Base-by-base conservation (phyloP, 2,888 invertebrate genomes). In the Neelides folsomi region DNA sequence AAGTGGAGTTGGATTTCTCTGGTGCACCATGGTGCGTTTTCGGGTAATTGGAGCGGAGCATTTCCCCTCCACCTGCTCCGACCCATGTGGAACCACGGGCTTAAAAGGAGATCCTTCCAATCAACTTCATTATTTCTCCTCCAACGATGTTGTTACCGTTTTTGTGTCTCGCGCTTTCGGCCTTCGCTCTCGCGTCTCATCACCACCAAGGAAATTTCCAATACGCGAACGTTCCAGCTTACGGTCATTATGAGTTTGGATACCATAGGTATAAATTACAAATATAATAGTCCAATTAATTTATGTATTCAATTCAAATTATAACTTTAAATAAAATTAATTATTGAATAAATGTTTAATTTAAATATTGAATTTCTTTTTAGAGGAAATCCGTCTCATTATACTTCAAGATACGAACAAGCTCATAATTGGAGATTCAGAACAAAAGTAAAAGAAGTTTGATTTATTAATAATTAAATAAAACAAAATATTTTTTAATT, bases 181-280 rank as follows among this genome's bases (percentile, higher is more conserved):
- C 19, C 10, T 6, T 49, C 2, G 16, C 49, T 7, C 18, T 43
- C 27, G 51, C 51, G 7, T 44, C 47, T 19, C 52, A 52, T 37
- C 43, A 40, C 1, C 49, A 55, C 19, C 52, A 65, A 13, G 67
- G 67, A 9, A 67, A 65, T 53, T 69, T 68, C 64, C 67, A 67
- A 56, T 70, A 69, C 58, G 67, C 67, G 13, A 68, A 68, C 52
- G 68, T 70, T 2, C 70, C 70, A 12, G 65, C 64, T 2, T 64
- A 65, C 51, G 66, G 66, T 37, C 66, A 47, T 20, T 56, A 56
- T 18, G 52, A 51, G 20, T 56, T 53, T 35, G 52, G 53, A n/a
- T 56, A 46, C 18, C 43, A 52, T 19, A 40, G 12, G 12, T 18
- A 3, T 16, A 16, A 13, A 13, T n/a, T n/a, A n/a, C n/a, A n/a